Evolutionary conservation across 2,888 invertebrate genomes (phyloP).

Genomic region (Plebejus anna): DNA sequence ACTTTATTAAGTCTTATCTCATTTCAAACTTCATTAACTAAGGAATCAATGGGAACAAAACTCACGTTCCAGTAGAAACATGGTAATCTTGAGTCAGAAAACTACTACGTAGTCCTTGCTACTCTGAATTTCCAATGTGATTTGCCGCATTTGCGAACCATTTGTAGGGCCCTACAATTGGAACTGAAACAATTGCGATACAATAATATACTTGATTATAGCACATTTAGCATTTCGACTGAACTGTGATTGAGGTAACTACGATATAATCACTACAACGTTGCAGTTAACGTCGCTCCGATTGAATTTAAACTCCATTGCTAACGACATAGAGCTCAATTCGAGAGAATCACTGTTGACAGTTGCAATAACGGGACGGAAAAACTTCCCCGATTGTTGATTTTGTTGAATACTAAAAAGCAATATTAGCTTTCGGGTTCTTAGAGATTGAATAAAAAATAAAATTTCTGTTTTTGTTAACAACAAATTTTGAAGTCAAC

Average conservation of each 20-base stretch:
- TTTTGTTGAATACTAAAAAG: conserved; percentile 32
- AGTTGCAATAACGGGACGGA: conserved; percentile 28
- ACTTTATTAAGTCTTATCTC: background rate
- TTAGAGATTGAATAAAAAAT: background rate
- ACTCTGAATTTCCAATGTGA: background rate
- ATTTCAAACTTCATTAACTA: background rate
- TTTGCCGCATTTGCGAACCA: background rate
- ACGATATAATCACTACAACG: conserved; percentile 30
- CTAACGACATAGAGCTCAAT: conserved; percentile 34
- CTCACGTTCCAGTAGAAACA: background rate
- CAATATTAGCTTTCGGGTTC: conserved; percentile 24
- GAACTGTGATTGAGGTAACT: conserved; percentile 32
- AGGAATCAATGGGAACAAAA: background rate
- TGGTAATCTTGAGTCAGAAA: background rate
- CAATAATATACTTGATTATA: conserved; percentile 30
- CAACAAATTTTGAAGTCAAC: background rate
- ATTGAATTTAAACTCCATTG: conserved; percentile 39
- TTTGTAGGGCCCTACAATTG: background rate
- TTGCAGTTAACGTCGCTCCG: conserved; percentile 36
- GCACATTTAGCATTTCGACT: conserved; percentile 29
- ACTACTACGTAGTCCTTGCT: background rate
- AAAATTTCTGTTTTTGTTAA: background rate
- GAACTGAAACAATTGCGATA: conserved; percentile 25
- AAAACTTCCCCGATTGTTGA: conserved; percentile 31
- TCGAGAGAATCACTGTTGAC: conserved; percentile 17